Conservation (phyloP, 2,113 vertebrate genomes). For the Rhinolophus ferrumequinum region DNA sequence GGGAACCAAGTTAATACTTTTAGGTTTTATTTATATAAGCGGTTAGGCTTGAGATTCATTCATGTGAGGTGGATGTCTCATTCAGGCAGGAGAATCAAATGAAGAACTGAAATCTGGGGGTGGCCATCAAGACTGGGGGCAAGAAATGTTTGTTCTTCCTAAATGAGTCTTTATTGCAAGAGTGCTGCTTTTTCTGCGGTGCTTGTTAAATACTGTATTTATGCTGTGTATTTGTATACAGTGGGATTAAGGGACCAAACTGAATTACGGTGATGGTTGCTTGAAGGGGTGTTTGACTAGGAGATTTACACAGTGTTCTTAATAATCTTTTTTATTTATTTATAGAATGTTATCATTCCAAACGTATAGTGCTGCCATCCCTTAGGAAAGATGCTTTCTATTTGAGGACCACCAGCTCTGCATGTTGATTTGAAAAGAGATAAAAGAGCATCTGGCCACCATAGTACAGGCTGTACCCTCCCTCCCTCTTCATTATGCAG, state of each 20-base stretch:
- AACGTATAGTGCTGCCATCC: conserved; percentile 78
- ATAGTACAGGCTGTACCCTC: conserved; percentile 69
- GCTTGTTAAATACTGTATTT: conserved; percentile 81
- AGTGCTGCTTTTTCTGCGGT: conserved; percentile 25
- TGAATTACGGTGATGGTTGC: conserved; percentile 74
- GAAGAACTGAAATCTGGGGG: conserved; percentile 56
- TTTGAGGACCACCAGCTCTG: conserved; percentile 83
- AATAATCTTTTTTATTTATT: conserved; percentile 85
- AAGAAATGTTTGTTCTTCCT: conserved; percentile 56
- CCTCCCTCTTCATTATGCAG: conserved; percentile 80
- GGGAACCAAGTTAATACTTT: conserved; percentile 52
- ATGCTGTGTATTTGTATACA: conserved; percentile 71
- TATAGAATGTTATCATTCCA: conserved; percentile 83
- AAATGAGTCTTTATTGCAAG: conserved; percentile 77
- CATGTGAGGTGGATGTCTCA: conserved; percentile 38
- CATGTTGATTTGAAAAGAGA: conserved; percentile 84
- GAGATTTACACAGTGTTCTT: conserved; percentile 82
- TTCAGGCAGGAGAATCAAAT: conserved; percentile 49
- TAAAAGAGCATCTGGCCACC: conserved; percentile 83
- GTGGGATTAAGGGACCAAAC: conserved; percentile 78
- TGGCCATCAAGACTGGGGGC: background rate
- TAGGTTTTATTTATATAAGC: conserved; percentile 37
- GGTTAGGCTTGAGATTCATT: conserved; percentile 9
- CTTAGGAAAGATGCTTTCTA: conserved; percentile 83
- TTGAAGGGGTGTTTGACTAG: conserved; percentile 82